Evolutionary conservation across 2,113 vertebrate species (phyloP).

Genomic region (Melanerpes formicivorus): DNA sequence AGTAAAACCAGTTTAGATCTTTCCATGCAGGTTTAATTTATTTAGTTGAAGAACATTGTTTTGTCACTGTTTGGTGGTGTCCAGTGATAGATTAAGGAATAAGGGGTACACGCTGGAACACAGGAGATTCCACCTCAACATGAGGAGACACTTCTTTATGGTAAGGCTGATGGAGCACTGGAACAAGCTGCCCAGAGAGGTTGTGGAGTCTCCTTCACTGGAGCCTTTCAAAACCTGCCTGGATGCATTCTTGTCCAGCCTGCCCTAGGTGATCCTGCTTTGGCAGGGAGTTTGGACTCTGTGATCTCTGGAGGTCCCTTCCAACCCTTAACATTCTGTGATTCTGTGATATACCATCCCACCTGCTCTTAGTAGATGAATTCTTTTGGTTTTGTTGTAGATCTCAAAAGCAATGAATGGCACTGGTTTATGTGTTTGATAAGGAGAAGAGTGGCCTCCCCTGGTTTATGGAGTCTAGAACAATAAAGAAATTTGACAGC

Average conservation of each 20-base stretch:
- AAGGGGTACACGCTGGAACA: no score
- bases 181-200: not conserved
- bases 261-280: no score
- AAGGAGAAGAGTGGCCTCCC: not conserved
- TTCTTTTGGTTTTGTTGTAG: not conserved
- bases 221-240: not conserved
- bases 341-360: not conserved
- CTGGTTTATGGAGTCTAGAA: not conserved
- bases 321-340: not conserved
- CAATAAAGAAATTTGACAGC: not conserved
- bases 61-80: not conserved
- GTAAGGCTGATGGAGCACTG: not conserved
- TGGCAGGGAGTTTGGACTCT: not conserved
- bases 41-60: not conserved
- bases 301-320: not conserved
- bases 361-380: not conserved
- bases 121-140: no score
- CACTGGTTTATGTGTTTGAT: not conserved
- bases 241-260: not conserved
- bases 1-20: not conserved
- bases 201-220: not conserved
- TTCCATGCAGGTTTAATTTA: not conserved
- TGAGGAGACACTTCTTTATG: not conserved
- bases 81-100: no score
- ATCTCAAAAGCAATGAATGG: not conserved